These are phyloP conservation scores for Bombus soroeensis DNA, from an alignment of 1,140 invertebrate species.

Conservation along the genomic window DNA sequence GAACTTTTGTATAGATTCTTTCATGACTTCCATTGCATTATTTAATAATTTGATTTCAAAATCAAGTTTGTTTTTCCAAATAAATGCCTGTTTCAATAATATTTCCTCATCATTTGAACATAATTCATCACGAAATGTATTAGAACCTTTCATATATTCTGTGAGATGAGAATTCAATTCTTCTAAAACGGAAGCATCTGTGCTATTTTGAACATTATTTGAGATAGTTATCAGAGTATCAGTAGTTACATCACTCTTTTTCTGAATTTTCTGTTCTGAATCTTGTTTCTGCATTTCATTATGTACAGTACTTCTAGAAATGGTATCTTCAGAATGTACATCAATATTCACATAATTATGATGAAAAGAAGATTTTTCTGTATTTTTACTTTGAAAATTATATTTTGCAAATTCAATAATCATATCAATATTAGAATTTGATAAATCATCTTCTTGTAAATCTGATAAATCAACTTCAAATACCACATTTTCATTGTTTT, in stretches of 20 bases:
- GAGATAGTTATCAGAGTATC: not conserved
- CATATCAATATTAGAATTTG: conserved; percentile 32
- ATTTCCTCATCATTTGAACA: conserved; percentile 26
- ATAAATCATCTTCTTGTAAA: conserved; percentile 46
- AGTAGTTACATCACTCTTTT: not conserved
- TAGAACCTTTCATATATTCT: conserved; percentile 7
- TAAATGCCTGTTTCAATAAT: conserved; percentile 53
- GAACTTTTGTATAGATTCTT: conserved; percentile 58
- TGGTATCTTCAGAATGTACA: not conserved
- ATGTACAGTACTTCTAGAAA: not conserved
- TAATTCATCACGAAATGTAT: not conserved
- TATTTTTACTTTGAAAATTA: conserved; percentile 1
- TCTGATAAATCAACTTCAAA: conserved; percentile 66
- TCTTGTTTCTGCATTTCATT: not conserved
- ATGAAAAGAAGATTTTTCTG: not conserved
- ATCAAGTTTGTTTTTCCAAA: conserved; percentile 74
- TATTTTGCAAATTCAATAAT: conserved; percentile 48
- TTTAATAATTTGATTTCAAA: conserved; percentile 73
- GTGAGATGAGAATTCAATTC: conserved; percentile 26
- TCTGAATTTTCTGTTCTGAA: not conserved
- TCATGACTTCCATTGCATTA: conserved; percentile 45
- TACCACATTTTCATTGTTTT: conserved; percentile 59
- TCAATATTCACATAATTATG: not conserved
- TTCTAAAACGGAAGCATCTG: not conserved
- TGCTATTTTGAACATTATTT: conserved; percentile 5